These are phyloP conservation scores for Malachius bipustulatus DNA, from an alignment of 2,888 invertebrate species.

Conservation along the genomic window DNA sequence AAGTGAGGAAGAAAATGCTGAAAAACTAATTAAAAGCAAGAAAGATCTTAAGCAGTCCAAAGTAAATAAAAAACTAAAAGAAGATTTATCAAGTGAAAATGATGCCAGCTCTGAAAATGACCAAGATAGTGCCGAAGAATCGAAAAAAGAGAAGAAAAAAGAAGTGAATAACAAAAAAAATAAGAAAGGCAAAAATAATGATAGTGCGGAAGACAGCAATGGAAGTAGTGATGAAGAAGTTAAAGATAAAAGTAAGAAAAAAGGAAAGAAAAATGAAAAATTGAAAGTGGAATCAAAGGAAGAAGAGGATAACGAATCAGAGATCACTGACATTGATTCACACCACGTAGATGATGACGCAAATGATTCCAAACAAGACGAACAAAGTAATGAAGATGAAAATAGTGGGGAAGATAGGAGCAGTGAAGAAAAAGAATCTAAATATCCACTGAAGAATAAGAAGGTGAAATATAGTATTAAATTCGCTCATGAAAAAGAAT, in stretches of 20 bases:
- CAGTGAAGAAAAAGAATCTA: too few relatives aligned
- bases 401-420: background rate
- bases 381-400: background rate
- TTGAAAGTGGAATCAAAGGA: too few relatives aligned
- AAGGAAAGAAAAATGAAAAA: background rate
- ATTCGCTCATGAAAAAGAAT: background rate
- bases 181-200: too few relatives aligned
- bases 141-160: background rate
- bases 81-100: slow-evolving; percentile 1
- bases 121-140: background rate
- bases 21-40: background rate
- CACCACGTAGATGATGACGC: background rate
- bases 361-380: background rate
- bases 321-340: background rate
- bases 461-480: slow-evolving; percentile 1
- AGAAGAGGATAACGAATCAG: background rate
- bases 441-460: too few relatives aligned
- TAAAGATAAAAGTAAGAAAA: background rate
- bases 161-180: background rate
- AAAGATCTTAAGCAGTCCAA: too few relatives aligned
- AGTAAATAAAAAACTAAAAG: too few relatives aligned
- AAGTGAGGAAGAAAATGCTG: slow-evolving; percentile 1
- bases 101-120: background rate
- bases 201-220: too few relatives aligned
- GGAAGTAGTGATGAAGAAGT: background rate